A percentile compares a stretch with the other conserved stretches of the same genome.
phyloP scores from a whole-genome alignment of 2,888 invertebrate genomes.

The Lithosia quadra region DNA sequence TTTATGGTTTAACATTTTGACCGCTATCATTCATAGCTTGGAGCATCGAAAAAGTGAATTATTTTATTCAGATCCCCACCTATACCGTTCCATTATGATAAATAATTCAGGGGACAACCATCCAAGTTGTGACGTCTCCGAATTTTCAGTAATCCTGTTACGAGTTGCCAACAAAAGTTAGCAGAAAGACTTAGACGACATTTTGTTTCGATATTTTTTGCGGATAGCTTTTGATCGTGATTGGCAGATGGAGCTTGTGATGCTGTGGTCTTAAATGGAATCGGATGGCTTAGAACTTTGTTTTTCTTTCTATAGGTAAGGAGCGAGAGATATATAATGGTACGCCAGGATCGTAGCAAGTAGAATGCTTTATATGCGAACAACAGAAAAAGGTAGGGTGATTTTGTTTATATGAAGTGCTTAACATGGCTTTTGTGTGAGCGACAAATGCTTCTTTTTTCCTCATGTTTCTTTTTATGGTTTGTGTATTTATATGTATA shows the following conservation, averaged over 20 bases:
- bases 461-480: too few species aligned
- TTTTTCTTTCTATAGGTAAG: not conserved
- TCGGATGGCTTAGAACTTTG: not conserved
- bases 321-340: not conserved
- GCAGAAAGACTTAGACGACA: slow-evolving; percentile 29
- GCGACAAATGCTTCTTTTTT: too few species aligned
- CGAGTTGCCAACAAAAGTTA: slow-evolving; percentile 43
- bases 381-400: not conserved
- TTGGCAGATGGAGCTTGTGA: not conserved
- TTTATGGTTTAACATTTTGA: too few species aligned
- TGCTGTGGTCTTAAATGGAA: slow-evolving; percentile 1
- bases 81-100: slow-evolving; percentile 36
- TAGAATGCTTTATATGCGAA: not conserved
- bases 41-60: slow-evolving; percentile 29
- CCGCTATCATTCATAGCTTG: slow-evolving; percentile 1
- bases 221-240: slow-evolving; percentile 19
- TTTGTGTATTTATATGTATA: too few species aligned
- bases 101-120: slow-evolving; percentile 48
- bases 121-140: slow-evolving; percentile 39
- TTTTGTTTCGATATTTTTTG: slow-evolving; percentile 36
- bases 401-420: not conserved
- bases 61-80: slow-evolving; percentile 38
- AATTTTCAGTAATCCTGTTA: slow-evolving; percentile 48
- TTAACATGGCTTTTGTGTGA: too few species aligned
- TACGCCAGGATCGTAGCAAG: not conserved